Evolutionary conservation across 2,113 vertebrate species (phyloP), one percentile per base, ranked within the genome.

Genomic region (Morphnarchus princeps): DNA sequence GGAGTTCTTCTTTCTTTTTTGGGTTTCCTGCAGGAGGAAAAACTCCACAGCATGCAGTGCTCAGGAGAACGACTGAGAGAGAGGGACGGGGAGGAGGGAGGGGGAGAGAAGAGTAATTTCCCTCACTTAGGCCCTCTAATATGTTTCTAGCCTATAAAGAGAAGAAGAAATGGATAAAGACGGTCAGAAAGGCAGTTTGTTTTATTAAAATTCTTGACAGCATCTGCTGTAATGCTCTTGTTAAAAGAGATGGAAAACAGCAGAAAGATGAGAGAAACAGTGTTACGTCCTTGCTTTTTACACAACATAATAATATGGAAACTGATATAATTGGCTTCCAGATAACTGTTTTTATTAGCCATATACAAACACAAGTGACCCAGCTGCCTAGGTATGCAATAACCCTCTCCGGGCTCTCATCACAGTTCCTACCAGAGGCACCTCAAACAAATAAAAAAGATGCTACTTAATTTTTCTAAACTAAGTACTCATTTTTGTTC

Each of bases 161-260:
- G 22, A 71, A 81, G 66, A 57, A 90, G 73, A 93, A 89, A 87
- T 38, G 36, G 38, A 82, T 36, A 31, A 83, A 92, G 82, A 84
- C 4, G 10, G 69, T 85, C 86, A 94, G 86, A 87, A 70, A 90
- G 58, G 80, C 65, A 82, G 71, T 83, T 82, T 84, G 62, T 90
- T 94, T 93, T 91, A 91, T 96, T 95, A 90, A 96, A 93, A 94
- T 95, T 95, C 87, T 89, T 95, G 89, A 79, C 90, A 93, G 84
- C 77, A 16, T 65, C 89, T 74, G 73, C 88, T 87, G 58, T 36
- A 87, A 87, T 54, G 76, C 82, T 93, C 89, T 89, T 94, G 87
- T 95, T 95, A 89, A 69, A 86, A 70, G 87, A 96, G 58, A 93
- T 65, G 71, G 77, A 83, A 96, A 96, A 79, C 70, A 91, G 57